These are phyloP conservation scores for Leptothorax acervorum DNA, from an alignment of 2,888 invertebrate genomes.

Conservation along the genomic window DNA sequence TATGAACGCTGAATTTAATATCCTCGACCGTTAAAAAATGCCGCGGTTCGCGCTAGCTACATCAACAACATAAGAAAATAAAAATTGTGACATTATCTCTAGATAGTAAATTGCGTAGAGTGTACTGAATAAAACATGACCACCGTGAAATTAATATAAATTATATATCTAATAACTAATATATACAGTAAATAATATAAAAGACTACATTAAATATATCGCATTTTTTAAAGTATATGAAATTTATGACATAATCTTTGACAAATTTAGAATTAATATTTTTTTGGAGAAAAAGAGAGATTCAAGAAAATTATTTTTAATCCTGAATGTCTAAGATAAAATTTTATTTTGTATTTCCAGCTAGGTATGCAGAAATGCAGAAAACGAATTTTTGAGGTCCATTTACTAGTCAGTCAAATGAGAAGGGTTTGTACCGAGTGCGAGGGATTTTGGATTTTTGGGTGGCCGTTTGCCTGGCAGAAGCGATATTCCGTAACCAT, in stretches of 20 bases:
- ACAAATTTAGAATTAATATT: not conserved
- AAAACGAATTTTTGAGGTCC: not conserved
- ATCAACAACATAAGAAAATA: constrained; percentile 19
- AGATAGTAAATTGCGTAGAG: constrained; percentile 4
- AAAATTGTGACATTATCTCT: constrained; percentile 27
- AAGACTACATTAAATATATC: not conserved
- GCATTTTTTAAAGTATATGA: not conserved
- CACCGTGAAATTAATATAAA: not conserved
- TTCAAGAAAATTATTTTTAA: not conserved
- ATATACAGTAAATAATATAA: not conserved
- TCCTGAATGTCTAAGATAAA: not conserved
- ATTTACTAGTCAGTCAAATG: not conserved
- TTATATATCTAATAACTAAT: not conserved
- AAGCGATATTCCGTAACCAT: constrained; percentile 51
- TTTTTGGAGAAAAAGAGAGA: not conserved
- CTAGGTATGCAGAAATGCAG: too few relatives aligned
- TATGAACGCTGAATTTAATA: constrained; percentile 41
- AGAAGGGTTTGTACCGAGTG: not conserved
- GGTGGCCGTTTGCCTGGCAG: constrained; percentile 14
- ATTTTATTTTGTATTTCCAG: not conserved
- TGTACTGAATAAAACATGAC: not conserved
- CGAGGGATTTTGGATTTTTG: constrained; percentile 31
- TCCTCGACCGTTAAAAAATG: constrained; percentile 32
- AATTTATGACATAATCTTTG: not conserved
- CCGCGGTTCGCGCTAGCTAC: constrained; percentile 33